Evolutionary conservation across 1,140 invertebrate genomes (phyloP).

Genomic region (Drosophila virilis): DNA sequence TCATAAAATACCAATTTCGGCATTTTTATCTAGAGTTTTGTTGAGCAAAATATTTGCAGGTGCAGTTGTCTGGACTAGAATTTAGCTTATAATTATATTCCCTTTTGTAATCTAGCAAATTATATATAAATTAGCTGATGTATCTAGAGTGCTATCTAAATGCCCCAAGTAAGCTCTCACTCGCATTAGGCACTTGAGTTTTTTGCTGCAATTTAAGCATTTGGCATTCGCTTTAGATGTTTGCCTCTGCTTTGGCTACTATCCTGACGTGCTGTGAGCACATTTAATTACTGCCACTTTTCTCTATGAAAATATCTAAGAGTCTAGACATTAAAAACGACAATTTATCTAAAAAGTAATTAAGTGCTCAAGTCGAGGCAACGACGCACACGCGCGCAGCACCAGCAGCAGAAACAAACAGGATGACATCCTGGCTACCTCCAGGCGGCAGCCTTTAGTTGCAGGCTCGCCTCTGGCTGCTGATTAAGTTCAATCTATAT

Average conservation of each 20-base stretch:
- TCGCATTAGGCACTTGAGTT: not conserved
- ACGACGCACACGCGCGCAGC: constrained; percentile 26
- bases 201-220: constrained; percentile 47
- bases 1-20: constrained; percentile 80
- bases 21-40: constrained; percentile 65
- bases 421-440: constrained; percentile 9
- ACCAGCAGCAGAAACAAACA: not conserved
- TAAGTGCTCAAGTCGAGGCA: constrained; percentile 73
- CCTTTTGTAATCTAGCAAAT: constrained; percentile 27
- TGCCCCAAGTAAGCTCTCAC: not conserved
- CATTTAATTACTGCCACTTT: constrained; percentile 82
- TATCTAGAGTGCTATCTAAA: constrained; percentile 5
- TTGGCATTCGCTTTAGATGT: constrained; percentile 45
- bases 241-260: constrained; percentile 10
- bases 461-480: constrained; percentile 31
- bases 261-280: constrained; percentile 67
- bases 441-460: constrained; percentile 19
- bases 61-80: constrained; percentile 3
- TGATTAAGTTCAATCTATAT: constrained; percentile 78
- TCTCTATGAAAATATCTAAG: constrained; percentile 71
- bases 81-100: constrained; percentile 42
- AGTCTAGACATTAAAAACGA: constrained; percentile 82
- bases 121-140: constrained; percentile 33
- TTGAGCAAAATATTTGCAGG: constrained; percentile 39
- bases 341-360: constrained; percentile 83